Conservation (phyloP, 2,113 vertebrate genomes). For the Anser brachyrhynchus region DNA sequence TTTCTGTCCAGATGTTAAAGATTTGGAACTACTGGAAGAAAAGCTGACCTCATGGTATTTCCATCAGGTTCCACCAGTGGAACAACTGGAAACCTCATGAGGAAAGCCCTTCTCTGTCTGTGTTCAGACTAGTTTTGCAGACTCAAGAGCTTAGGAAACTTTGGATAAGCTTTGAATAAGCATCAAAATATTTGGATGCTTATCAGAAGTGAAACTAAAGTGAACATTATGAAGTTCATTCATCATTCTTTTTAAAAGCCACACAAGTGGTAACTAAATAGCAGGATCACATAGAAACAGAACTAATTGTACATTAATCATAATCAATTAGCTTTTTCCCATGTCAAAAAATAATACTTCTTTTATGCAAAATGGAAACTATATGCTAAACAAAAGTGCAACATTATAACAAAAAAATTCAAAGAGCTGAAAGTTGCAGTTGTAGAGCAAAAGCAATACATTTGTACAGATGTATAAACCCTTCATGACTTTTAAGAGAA, state of each 20-base stretch:
- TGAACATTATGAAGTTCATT: slow-evolving; percentile 2
- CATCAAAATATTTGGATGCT: slow-evolving; percentile 54
- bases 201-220: slow-evolving; percentile 40
- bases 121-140: slow-evolving; percentile 56
- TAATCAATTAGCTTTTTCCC: not conserved
- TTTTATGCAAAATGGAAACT: not conserved
- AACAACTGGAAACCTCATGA: slow-evolving; percentile 66
- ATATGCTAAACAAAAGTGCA: not conserved
- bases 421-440: not conserved
- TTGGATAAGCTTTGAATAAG: slow-evolving; percentile 58
- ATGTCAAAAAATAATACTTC: not conserved
- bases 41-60: slow-evolving; percentile 71
- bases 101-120: slow-evolving; percentile 59
- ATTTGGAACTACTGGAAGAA: slow-evolving; percentile 65
- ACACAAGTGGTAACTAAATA: not conserved
- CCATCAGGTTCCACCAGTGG: slow-evolving; percentile 63
- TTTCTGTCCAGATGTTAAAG: slow-evolving; percentile 70
- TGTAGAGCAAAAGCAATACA: not conserved
- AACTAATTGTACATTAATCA: not conserved
- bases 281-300: not conserved
- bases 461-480: not conserved
- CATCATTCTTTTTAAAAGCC: not conserved
- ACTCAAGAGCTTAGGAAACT: slow-evolving; percentile 61
- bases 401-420: not conserved
- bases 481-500: not conserved